Conservation (phyloP, 2,113 vertebrate genomes). For the Paramormyrops kingsleyae region DNA sequence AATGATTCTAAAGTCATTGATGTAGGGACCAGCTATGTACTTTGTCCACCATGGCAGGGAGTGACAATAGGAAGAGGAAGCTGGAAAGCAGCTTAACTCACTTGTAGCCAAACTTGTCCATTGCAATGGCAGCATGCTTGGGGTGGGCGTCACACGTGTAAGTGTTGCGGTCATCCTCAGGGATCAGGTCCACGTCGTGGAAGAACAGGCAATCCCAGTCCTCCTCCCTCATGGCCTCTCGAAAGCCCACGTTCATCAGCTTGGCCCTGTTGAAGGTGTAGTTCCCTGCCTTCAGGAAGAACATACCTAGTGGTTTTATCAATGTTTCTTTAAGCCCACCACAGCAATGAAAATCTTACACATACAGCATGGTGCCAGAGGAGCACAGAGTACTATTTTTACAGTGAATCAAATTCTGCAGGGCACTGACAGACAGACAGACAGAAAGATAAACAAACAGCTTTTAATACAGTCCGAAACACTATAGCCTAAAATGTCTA, state of each 20-base stretch:
- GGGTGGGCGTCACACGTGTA: slow-evolving; percentile 66
- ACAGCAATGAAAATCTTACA: background rate
- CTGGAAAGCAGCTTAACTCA: slow-evolving; percentile 33
- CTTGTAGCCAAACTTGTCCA: slow-evolving; percentile 79
- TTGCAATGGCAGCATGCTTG: slow-evolving; percentile 70
- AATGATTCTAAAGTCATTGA: background rate
- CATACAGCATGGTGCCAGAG: background rate
- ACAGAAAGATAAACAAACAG: background rate
- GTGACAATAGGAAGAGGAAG: background rate
- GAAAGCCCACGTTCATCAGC: slow-evolving; percentile 70
- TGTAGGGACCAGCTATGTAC: background rate
- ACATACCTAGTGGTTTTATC: background rate
- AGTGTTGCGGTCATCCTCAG: slow-evolving; percentile 67
- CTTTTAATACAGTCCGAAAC: background rate
- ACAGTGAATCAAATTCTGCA: background rate
- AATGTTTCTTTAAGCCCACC: background rate
- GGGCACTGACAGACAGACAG: too few relatives aligned
- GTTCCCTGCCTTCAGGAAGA: slow-evolving; percentile 55
- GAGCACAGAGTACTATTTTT: background rate
- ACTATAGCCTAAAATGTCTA: background rate
- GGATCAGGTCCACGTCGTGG: slow-evolving; percentile 75
- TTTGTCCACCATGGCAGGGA: background rate
- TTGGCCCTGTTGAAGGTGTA: slow-evolving; percentile 69
- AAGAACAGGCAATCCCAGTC: slow-evolving; percentile 76
- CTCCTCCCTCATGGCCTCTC: slow-evolving; percentile 74